Conservation (phyloP, 2,113 vertebrate genomes). For the Tyto alba region DNA sequence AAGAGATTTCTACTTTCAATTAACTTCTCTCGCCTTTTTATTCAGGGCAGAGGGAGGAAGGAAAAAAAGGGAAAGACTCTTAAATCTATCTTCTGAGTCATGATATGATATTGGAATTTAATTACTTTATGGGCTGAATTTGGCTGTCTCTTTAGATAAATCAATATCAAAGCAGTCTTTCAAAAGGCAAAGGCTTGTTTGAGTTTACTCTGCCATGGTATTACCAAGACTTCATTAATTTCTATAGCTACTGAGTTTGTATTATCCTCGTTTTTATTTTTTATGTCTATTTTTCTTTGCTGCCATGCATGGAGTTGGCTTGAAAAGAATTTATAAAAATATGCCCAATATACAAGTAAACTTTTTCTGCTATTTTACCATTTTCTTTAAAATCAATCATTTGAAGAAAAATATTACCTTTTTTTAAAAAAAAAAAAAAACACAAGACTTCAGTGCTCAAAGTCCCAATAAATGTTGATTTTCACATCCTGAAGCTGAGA, state of each 20-base stretch:
- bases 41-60: not conserved
- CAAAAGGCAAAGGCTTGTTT: conserved; percentile 46
- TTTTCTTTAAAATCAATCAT: not conserved
- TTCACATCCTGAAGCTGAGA: conserved; percentile 15
- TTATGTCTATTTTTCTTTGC: conserved; percentile 20
- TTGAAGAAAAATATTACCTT: not conserved
- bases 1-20: not conserved
- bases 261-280: conserved; percentile 48
- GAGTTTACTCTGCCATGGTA: conserved; percentile 23
- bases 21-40: not conserved
- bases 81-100: conserved; percentile 1
- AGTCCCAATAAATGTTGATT: not conserved
- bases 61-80: not conserved
- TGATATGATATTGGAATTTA: conserved; percentile 50
- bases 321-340: conserved; percentile 20
- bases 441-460: not conserved
- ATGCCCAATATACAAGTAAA: not conserved
- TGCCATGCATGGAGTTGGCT: not conserved
- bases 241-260: conserved; percentile 36
- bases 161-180: conserved; percentile 50
- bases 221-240: conserved; percentile 53
- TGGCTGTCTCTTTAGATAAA: conserved; percentile 32
- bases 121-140: conserved; percentile 35
- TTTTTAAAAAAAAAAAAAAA: too few relatives aligned
- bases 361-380: not conserved